Conservation (phyloP, 2,113 vertebrate genomes). For the Mystacornis crossleyi region DNA sequence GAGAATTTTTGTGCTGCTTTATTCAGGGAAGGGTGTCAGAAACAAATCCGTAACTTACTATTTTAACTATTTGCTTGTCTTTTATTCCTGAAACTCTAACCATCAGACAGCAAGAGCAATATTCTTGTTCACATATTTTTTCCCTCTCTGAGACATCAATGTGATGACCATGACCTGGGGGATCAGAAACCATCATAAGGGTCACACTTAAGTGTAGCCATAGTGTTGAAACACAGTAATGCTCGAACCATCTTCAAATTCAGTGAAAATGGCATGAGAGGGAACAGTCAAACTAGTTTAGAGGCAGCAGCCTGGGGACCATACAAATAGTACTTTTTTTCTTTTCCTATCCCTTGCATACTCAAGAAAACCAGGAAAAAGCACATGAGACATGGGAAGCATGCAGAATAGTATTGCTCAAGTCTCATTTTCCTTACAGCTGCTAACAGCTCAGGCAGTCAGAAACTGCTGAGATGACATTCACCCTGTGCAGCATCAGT, state of each 20-base stretch:
- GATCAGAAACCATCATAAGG: not conserved
- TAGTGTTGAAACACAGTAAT: not conserved
- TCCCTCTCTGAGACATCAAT: not conserved
- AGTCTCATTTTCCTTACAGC: not conserved
- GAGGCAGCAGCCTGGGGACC: not conserved
- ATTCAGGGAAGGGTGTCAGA: not conserved
- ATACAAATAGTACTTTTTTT: not conserved
- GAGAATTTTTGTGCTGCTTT: not conserved
- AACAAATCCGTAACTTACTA: not conserved
- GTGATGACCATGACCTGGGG: not conserved
- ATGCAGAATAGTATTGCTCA: not conserved
- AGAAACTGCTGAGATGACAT: not conserved
- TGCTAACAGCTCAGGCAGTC: not conserved
- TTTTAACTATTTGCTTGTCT: not conserved
- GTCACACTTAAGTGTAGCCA: not conserved
- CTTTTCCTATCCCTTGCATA: not conserved
- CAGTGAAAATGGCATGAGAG: not conserved
- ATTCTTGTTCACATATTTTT: not conserved
- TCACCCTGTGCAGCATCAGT: rapidly evolving
- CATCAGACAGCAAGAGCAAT: not conserved
- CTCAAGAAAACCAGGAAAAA: not conserved
- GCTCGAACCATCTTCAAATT: not conserved
- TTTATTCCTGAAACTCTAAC: not conserved
- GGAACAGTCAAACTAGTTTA: not conserved
- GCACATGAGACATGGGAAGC: not conserved